phyloP scores from a whole-genome alignment of 2,888 invertebrate species.

The Athripsodes cinereus region DNA sequence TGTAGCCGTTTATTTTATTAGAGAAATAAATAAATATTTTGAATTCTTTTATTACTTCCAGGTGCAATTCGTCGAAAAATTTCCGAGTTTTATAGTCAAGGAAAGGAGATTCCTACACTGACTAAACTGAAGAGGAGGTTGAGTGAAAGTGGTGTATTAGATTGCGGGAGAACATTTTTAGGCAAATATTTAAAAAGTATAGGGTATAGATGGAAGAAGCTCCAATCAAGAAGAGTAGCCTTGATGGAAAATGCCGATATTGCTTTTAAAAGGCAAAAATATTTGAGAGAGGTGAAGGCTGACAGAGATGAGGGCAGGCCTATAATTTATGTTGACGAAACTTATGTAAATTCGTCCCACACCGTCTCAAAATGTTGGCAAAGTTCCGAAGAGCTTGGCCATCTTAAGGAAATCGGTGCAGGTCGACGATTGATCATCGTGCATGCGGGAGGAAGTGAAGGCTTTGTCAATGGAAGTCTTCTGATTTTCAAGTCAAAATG shows the following conservation, averaged over 20 bases:
- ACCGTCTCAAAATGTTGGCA: not conserved
- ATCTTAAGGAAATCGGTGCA: not conserved
- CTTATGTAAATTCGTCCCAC: not conserved
- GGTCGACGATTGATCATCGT: constrained; percentile 2
- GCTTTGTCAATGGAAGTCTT: not conserved
- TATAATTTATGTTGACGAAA: not conserved
- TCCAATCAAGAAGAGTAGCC: not conserved
- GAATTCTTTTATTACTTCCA: too few species aligned
- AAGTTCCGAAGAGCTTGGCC: not conserved
- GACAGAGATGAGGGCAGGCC: not conserved
- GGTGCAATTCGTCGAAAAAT: not conserved
- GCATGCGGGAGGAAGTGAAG: not conserved
- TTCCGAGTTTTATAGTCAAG: not conserved
- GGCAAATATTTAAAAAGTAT: not conserved
- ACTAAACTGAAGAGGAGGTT: not conserved
- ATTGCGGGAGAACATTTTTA: not conserved
- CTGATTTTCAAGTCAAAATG: not conserved
- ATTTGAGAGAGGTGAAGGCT: not conserved
- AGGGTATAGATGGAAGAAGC: not conserved
- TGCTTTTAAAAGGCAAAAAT: not conserved
- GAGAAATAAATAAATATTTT: too few species aligned
- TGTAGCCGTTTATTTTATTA: too few species aligned
- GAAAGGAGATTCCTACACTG: not conserved
- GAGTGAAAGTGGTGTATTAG: not conserved
- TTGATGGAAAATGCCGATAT: not conserved